Base-by-base conservation (phyloP, 2,113 vertebrate species). In the Rhinichthys klamathensis region DNA sequence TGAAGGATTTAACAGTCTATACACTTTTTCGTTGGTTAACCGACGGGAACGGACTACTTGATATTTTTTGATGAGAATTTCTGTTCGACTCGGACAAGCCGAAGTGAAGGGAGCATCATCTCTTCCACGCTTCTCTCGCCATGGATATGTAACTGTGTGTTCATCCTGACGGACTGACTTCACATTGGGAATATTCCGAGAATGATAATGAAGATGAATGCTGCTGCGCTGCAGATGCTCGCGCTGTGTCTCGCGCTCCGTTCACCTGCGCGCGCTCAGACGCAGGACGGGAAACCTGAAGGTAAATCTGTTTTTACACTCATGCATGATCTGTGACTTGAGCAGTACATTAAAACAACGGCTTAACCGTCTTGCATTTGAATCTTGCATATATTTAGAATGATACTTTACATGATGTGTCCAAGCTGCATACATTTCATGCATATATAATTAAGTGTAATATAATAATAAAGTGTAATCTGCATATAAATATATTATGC, bases 221-320 rank as follows among this genome's bases (percentile, higher is more conserved):
- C 74, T 2, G 49, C 54, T 49, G 8, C 11, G 23, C 73, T 73
- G 58, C 84, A 60, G 87, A 63, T 84, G 87, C 23, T 86, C 76
- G 81, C 60, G 38, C 35, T 86, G 77, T 83, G 63, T 60, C 30
- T 83, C 41, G 75, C 63, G 70, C 84, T 88, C 60, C 16, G 18
- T 25, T 46, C 46, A 30, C 72, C 38, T 7, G 87, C 80, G 25
- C 51, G 51, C 70, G 85, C 85, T 32, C 87, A 84, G 56, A 79
- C 80, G 30, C 35, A 83, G 25, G 84, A 84, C 16, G 78, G 41
- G 23, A 86, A 88, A 77, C 84, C 78, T 69, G 63, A 69, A 82
- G 85, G 85, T 88, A 58, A 30, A 67, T 41, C 25, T 44, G 13
- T 56, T 21, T 25, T 61, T 3, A n/a, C 82, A 27, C 8, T 54